phyloP scores from a whole-genome alignment of 2,797 vertebrate species.

The Dermochelys coriacea region DNA sequence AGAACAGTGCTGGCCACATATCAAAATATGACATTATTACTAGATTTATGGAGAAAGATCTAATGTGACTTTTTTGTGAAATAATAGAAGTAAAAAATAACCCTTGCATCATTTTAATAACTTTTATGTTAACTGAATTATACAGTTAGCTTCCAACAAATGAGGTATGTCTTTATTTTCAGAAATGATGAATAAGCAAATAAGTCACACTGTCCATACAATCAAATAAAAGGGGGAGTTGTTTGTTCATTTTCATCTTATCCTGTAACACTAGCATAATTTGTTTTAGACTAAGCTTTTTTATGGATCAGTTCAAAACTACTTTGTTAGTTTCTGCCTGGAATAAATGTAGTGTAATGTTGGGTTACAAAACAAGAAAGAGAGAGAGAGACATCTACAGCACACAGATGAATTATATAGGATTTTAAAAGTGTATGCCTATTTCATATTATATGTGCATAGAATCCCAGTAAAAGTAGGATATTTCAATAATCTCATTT shows the following conservation, averaged over 20 bases:
- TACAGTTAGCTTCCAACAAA: constrained; percentile 3
- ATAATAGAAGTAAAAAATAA: constrained; percentile 32
- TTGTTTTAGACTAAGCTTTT: background rate
- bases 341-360: background rate
- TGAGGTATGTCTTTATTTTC: constrained; percentile 7
- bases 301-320: background rate
- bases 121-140: constrained; percentile 13
- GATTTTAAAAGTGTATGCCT: background rate
- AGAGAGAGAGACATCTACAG: background rate
- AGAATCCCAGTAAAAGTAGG: background rate
- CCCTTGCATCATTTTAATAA: background rate
- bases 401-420: background rate
- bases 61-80: background rate
- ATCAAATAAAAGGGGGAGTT: background rate
- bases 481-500: background rate
- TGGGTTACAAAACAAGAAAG: background rate
- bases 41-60: constrained; percentile 11
- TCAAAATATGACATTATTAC: constrained; percentile 12
- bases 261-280: background rate
- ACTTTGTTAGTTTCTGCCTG: background rate
- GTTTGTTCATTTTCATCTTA: constrained; percentile 7
- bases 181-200: background rate
- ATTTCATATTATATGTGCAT: background rate
- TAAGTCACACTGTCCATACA: background rate
- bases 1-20: background rate